Evolutionary conservation across 2,888 invertebrate species (phyloP).

Genomic region (Lasioglossum leucozonium): DNA sequence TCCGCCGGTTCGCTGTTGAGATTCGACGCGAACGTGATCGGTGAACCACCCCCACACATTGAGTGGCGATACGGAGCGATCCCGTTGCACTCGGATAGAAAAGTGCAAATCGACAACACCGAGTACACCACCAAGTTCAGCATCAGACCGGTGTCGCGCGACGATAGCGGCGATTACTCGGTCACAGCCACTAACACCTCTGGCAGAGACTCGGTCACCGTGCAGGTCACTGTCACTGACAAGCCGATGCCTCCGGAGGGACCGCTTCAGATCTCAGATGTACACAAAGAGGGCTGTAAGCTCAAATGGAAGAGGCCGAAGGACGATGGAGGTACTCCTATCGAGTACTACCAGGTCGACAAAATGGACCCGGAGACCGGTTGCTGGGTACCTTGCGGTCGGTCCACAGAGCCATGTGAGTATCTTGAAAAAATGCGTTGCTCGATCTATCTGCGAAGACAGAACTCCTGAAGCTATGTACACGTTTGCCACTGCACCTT

Average conservation of each 20-base stretch:
- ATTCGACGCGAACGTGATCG: slow-evolving; percentile 96
- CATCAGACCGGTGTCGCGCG: slow-evolving; percentile 91
- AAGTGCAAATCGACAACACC: slow-evolving; percentile 92
- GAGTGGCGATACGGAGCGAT: slow-evolving; percentile 96
- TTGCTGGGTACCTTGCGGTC: slow-evolving; percentile 94
- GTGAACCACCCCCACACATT: slow-evolving; percentile 97
- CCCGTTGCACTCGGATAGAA: slow-evolving; percentile 89
- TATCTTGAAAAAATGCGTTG: slow-evolving; percentile 41
- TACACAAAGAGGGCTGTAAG: slow-evolving; percentile 96
- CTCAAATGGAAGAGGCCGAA: slow-evolving; percentile 98
- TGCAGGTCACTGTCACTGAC: slow-evolving; percentile 93
- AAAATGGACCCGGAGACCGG: slow-evolving; percentile 96
- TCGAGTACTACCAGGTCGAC: slow-evolving; percentile 98
- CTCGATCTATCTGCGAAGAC: background rate
- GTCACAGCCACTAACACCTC: slow-evolving; percentile 94
- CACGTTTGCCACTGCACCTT: background rate
- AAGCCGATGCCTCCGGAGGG: slow-evolving; percentile 96
- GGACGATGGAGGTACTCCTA: slow-evolving; percentile 97
- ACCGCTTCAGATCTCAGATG: slow-evolving; percentile 94
- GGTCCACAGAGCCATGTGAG: slow-evolving; percentile 92
- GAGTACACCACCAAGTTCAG: slow-evolving; percentile 95
- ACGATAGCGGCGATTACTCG: slow-evolving; percentile 94
- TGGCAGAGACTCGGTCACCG: slow-evolving; percentile 93
- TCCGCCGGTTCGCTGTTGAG: slow-evolving; percentile 97
- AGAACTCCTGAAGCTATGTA: background rate